Base-by-base conservation (phyloP, 2,113 vertebrate species). In the Carassius carassius region DNA sequence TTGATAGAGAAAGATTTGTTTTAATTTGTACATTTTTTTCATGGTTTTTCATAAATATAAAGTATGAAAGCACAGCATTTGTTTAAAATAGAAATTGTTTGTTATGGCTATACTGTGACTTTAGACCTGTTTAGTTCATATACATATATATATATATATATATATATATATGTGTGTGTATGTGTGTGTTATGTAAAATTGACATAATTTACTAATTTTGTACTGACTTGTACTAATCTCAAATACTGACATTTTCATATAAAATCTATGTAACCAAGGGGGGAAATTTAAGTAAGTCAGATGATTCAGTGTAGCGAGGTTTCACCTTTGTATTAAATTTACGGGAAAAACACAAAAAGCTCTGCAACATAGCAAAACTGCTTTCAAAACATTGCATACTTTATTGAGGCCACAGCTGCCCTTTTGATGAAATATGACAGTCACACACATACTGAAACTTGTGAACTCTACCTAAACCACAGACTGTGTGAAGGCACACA, bases 391-490 rank as follows among this genome's bases (percentile, higher is more conserved):
- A 74, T 1, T 12, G 70, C 41, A n/a, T 14, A 41, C 41, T 73
- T n/a, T 7, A 47, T 23, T 21, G 10, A 81, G 23, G 47, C 19
- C 17, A 81, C n/a, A 11, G 78, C 78, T 65, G 78, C 9, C 47
- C 44, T 69, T 69, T 69, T 54, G 25, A 77, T 67, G 79, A 17
- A 51, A 69, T 13, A 29, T 21, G 16, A 16, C 19, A 54, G 37
- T 44, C 86, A 87, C 84, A 72, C 77, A 10, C 51, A 58, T 11
- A 44, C 62, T 29, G 25, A 74, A 23, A 78, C 63, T 29, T 2
- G 21, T 65, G 60, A 81, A 69, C 79, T 81, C 63, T 54, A 81
- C 79, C 63, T 81, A 51, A 81, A 81, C 62, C 63, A 85, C 67
- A 63, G 60, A 83, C 35, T 75, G 76, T 29, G 54, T 21, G 77